These are phyloP conservation scores for Todus mexicanus DNA, from an alignment of 2,797 vertebrate species.

Conservation along the genomic window DNA sequence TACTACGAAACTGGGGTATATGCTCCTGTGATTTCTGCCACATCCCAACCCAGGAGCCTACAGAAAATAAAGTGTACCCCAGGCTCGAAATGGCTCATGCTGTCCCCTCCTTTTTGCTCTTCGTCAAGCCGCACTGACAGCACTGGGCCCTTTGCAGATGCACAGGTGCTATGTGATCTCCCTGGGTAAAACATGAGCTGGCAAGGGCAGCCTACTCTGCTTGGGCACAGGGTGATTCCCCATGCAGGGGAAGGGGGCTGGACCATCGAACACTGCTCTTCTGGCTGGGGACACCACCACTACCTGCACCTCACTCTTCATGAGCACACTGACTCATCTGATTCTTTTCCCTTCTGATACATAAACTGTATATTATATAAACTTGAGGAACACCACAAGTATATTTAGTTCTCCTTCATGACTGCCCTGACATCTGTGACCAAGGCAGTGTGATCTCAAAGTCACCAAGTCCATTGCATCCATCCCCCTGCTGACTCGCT, in stretches of 20 bases:
- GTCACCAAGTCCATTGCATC: neutral
- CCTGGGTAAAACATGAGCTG: neutral
- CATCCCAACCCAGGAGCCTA: neutral
- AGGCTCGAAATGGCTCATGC: fast-evolving
- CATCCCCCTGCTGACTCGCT: neutral
- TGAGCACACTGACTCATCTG: neutral
- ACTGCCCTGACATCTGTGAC: neutral
- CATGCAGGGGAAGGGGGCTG: neutral
- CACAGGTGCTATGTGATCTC: neutral
- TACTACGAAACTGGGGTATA: neutral
- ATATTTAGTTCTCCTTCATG: neutral
- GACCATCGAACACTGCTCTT: neutral
- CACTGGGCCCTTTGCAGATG: neutral
- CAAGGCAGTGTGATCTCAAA: neutral
- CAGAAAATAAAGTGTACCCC: neutral
- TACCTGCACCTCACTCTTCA: neutral
- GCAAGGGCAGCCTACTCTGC: neutral
- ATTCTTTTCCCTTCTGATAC: neutral
- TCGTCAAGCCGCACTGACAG: neutral
- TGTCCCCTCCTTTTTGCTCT: neutral
- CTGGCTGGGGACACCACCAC: neutral
- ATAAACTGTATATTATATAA: too few relatives aligned
- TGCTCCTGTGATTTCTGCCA: neutral
- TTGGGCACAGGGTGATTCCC: fast-evolving
- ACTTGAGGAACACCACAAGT: neutral